Base-by-base conservation (phyloP, 2,888 invertebrate genomes). In the Nomada fabriciana region DNA sequence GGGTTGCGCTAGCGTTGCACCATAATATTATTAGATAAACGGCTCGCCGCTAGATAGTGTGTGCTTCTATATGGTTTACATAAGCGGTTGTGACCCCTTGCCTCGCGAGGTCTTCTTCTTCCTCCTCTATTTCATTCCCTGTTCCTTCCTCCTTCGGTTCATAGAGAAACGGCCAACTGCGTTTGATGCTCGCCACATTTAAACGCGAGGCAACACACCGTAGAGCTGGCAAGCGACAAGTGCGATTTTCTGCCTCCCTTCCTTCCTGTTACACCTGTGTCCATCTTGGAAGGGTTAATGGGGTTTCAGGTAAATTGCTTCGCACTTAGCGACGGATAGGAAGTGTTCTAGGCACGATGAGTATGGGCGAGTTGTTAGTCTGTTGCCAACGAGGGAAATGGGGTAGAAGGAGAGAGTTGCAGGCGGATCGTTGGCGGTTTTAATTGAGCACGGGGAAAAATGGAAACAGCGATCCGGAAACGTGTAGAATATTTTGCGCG, bases 11-110 rank as follows among this genome's bases (percentile, higher is more conserved):
- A 83, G 85, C 87, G 86, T 90, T 89, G 89, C 90, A 89, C 90
- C 90, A 89, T 90, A 90, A 92, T 91, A 90, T 91, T 91, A 91
- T 91, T 91, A 88, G 90, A 92, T 91, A 91, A 92, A 91, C 90
- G 89, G 90, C 89, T 76, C 87, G 86, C 88, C 85, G 85, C 85
- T 82, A 87, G 90, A 90, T 91, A 90, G 89, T 86, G 86, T 85
- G 87, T 84, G 87, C 88, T 88, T 88, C 89, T 89, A 89, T 86
- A 86, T 85, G 90, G 91, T 90, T 91, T 91, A 91, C 91, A 91
- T 90, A 91, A 91, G 91, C 88, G 88, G 76, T 83, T 88, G 84
- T 90, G 91, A 91, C 89, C 91, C 91, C 82, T 89, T 76, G 89
- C 86, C 84, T 85, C 79, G 75, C 75, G 25, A 75, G 71, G 50